phyloP scores from a whole-genome alignment of 2,113 vertebrate genomes.

The Formicarius rufipectus region DNA sequence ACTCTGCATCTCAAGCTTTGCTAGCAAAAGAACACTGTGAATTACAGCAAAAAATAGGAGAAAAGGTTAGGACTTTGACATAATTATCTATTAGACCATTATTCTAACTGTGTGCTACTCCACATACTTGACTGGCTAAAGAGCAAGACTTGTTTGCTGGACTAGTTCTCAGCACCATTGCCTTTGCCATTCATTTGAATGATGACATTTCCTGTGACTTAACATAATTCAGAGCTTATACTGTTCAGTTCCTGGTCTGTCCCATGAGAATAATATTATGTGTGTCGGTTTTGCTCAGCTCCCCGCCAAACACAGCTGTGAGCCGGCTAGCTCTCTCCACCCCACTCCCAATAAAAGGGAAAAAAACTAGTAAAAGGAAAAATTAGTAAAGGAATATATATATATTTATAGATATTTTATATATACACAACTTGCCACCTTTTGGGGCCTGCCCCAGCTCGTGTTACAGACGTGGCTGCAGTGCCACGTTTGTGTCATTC shows the following conservation, averaged over 20 bases:
- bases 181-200: background rate
- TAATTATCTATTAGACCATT: background rate
- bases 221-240: background rate
- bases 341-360: too few relatives aligned
- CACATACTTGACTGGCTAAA: background rate
- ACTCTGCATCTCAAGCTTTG: background rate
- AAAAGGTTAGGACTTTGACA: background rate
- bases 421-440: too few relatives aligned
- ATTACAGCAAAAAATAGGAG: background rate
- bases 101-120: background rate
- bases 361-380: too few relatives aligned
- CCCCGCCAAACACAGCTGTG: too few relatives aligned
- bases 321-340: too few relatives aligned
- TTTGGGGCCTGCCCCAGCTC: too few relatives aligned
- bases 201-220: background rate
- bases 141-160: background rate
- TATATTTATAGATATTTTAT: too few relatives aligned
- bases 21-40: background rate
- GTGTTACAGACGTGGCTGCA: too few relatives aligned
- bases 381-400: too few relatives aligned
- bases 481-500: too few relatives aligned
- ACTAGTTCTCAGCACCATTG: accelerated
- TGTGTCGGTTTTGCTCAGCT: too few relatives aligned
- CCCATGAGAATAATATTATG: background rate
- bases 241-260: background rate